Evolutionary conservation across 2,113 vertebrate genomes (phyloP).

Genomic region (Gasterosteus nipponicus): DNA sequence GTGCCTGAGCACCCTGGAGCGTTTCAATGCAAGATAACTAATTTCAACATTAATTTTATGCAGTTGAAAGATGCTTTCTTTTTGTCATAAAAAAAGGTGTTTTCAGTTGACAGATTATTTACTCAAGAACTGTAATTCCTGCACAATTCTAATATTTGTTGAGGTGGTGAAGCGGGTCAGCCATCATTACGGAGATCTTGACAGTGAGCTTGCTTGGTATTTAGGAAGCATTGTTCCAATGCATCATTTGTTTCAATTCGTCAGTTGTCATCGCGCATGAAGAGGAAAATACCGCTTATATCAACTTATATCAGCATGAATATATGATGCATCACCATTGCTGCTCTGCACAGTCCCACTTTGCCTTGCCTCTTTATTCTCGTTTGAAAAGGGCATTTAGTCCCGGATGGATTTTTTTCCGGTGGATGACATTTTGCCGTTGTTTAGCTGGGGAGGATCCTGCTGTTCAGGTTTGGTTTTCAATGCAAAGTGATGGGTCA

Average conservation of each 20-base stretch:
- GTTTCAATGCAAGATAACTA: background rate
- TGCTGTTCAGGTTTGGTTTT: slow-evolving; percentile 32
- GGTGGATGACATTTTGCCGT: slow-evolving; percentile 26
- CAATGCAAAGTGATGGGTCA: slow-evolving; percentile 32
- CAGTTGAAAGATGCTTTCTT: background rate
- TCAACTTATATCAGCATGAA: slow-evolving; percentile 4
- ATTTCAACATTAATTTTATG: background rate
- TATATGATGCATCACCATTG: background rate
- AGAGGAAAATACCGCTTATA: background rate
- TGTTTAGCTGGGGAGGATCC: slow-evolving; percentile 5
- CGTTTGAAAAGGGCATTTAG: slow-evolving; percentile 18
- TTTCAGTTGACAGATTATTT: background rate
- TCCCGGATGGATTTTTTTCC: background rate
- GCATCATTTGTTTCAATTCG: background rate
- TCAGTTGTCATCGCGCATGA: slow-evolving; percentile 10
- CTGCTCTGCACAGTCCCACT: background rate
- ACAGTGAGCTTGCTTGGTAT: background rate
- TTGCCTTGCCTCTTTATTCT: background rate
- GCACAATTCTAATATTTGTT: background rate
- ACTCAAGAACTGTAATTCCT: background rate
- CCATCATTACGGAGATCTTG: slow-evolving; percentile 5
- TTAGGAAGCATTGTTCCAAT: slow-evolving; percentile 7
- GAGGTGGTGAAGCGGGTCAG: slow-evolving; percentile 16
- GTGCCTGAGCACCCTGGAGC: slow-evolving; percentile 11
- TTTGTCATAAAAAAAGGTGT: background rate